Evolutionary conservation across 1,140 invertebrate species (phyloP).

Genomic region (Uloborus diversus): DNA sequence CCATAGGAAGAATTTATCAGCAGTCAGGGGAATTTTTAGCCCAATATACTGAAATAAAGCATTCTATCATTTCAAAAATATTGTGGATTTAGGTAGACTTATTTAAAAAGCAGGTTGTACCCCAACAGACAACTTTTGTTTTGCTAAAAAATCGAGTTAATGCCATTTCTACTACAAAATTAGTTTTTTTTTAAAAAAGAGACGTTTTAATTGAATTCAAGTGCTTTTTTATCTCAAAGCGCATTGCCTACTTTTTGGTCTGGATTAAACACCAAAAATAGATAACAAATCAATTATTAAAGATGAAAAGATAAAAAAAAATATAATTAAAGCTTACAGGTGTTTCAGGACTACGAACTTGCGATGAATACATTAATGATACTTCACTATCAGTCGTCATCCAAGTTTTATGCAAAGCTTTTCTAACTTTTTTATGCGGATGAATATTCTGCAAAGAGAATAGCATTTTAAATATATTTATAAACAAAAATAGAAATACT

Average conservation of each 20-base stretch:
- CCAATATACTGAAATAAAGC: no score
- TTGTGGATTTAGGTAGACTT: no score
- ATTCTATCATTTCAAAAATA: no score
- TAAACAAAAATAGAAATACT: no score
- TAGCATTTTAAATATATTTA: no score
- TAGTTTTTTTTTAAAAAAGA: background rate
- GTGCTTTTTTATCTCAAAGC: background rate
- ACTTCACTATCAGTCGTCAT: slow-evolving; percentile 69
- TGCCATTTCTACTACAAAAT: background rate
- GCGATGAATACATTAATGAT: slow-evolving; percentile 64
- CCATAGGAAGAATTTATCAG: no score
- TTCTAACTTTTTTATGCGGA: slow-evolving; percentile 76
- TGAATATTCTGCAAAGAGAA: slow-evolving; percentile 57
- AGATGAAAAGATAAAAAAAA: background rate
- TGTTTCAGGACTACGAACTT: slow-evolving; percentile 73
- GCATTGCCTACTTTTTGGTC: no score
- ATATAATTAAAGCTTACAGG: slow-evolving; percentile 72
- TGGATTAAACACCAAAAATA: background rate
- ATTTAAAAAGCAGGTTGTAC: no score
- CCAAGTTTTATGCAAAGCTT: slow-evolving; percentile 80
- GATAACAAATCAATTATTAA: background rate
- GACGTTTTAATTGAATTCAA: background rate
- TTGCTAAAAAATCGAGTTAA: background rate
- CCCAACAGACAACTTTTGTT: no score
- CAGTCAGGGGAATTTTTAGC: no score